Conservation (phyloP, 2,113 vertebrate species). For the Vidua macroura region DNA sequence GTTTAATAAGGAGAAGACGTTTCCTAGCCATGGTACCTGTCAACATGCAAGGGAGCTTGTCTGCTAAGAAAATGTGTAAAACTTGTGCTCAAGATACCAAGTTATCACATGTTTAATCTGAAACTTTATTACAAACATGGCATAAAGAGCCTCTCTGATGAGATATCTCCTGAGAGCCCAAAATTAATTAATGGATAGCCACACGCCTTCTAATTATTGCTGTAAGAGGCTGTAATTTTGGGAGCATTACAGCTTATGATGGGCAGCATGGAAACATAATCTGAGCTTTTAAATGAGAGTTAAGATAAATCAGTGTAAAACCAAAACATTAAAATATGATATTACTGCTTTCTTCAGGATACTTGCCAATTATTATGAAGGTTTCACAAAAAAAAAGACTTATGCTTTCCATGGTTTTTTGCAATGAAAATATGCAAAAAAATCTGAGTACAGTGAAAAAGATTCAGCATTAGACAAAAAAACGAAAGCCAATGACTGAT, state of each 20-base stretch:
- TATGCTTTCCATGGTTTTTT: neutral
- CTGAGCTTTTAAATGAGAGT: neutral
- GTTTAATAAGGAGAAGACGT: neutral
- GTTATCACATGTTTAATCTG: neutral
- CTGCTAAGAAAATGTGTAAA: neutral
- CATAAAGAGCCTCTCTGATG: neutral
- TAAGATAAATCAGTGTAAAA: neutral
- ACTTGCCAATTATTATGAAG: neutral
- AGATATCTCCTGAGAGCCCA: neutral
- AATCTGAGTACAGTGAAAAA: neutral
- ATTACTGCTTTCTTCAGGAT: neutral
- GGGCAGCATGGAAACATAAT: neutral
- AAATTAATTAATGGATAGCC: neutral
- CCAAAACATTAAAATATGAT: neutral
- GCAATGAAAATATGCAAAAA: neutral
- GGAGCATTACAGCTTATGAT: neutral
- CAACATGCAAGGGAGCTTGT: neutral
- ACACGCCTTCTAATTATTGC: neutral
- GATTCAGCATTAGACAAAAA: neutral
- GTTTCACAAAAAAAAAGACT: neutral
- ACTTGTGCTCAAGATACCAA: neutral
- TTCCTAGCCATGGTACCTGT: neutral
- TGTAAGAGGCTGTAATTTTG: neutral
- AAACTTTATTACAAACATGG: neutral
- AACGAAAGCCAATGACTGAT: neutral